Conservation (phyloP, 2,797 vertebrate genomes). For the Merluccius polli region DNA sequence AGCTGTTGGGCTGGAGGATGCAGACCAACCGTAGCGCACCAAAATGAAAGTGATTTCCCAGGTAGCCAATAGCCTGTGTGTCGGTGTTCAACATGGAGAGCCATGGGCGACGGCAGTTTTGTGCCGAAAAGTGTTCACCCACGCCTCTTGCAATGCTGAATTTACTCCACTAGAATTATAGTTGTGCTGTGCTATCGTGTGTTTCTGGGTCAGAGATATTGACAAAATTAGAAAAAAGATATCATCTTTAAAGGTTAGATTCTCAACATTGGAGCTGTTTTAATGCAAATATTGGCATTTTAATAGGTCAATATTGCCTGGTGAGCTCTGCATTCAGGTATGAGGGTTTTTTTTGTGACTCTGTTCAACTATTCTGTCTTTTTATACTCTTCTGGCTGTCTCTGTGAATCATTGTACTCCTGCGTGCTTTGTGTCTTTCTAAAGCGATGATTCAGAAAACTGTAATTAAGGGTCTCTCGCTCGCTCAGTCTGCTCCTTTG, state of each 20-base stretch:
- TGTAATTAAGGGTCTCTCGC: constrained; percentile 59
- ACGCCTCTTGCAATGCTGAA: not conserved
- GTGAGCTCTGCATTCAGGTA: too few relatives aligned
- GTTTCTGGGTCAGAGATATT: not conserved
- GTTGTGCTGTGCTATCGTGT: too few relatives aligned
- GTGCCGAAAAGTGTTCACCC: not conserved
- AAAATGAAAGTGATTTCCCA: not conserved
- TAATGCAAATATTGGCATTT: not conserved
- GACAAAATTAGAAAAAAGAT: not conserved
- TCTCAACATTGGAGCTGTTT: too few relatives aligned
- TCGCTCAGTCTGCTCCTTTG: too few relatives aligned
- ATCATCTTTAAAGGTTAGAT: not conserved
- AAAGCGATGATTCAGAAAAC: constrained; percentile 46
- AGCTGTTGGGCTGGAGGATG: not conserved
- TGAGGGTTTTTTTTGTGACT: not conserved
- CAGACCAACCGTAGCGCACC: not conserved
- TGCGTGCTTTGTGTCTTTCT: not conserved
- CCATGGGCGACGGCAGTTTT: not conserved
- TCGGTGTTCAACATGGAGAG: not conserved
- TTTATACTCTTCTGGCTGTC: not conserved
- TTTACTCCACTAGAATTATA: not conserved
- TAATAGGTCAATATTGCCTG: not conserved
- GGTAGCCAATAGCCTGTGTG: too few relatives aligned
- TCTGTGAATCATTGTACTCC: too few relatives aligned
- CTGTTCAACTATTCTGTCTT: not conserved